Base-by-base conservation (phyloP, 2,113 vertebrate genomes). In the Phylloscopus trochiloides region DNA sequence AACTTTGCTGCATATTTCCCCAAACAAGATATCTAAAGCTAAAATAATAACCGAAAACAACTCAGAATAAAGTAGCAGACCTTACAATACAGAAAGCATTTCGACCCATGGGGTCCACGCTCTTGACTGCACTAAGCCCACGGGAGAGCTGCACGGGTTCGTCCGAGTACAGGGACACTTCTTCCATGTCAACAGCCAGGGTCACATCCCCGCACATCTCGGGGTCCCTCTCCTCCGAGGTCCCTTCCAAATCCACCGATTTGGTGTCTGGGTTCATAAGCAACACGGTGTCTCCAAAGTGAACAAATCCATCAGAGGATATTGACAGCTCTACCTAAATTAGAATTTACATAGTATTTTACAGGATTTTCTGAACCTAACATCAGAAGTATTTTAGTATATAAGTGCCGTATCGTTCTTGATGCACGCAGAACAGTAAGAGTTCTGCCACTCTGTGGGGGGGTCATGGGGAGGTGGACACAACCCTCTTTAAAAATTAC, bases 201-300 rank as follows among this genome's bases (percentile, higher is more conserved):
- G 98, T 94, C 29, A 97, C 96, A 42, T 94, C 51, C 1, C 97
- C 89, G 0, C 81, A 4, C 10, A 36, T 29, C 8, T 80, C 77
- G 32, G 89, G 28, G 3, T 22, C 11, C 5, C 28, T 71, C 12
- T 96, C 72, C 28, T 4, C 8, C 0, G 28, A 17, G 57, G 5
- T 15, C 21, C 21, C 57, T 14, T 15, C 21, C 74, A 50, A 12
- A 32, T 1, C 29, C 22, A 4, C 10, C 6, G 81, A 5, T 9
- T 76, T 68, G 12, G 12, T n/a, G 2, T 96, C 97, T 2, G 95
- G 81, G 79, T 98, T 99, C 91, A 99, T 50, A 26, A 99, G 92
- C 97, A 99, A 98, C 93, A 99, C 98, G 1, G 95, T 96, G 91
- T 99, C 98, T 17, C 99, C 99, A 62, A 98, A 98, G 94, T 98